Conservation (phyloP, 2,113 vertebrate species). For the Meriones unguiculatus region DNA sequence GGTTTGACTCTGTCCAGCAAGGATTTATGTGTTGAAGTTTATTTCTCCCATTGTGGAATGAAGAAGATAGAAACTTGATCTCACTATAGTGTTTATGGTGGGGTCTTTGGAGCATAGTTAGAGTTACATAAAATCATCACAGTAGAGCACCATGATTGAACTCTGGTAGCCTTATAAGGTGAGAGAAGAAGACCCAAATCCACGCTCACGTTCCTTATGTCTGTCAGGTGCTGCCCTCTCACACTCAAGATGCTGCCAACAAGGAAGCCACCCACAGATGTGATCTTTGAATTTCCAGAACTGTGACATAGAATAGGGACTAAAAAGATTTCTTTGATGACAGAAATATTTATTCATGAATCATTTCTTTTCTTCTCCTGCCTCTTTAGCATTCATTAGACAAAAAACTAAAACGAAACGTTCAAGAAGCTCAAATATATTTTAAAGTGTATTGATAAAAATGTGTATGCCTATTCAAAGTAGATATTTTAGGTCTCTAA, state of each 20-base stretch:
- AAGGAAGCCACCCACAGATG: not conserved
- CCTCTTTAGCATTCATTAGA: not conserved
- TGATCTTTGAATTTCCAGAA: not conserved
- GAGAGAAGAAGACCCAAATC: not conserved
- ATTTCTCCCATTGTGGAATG: not conserved
- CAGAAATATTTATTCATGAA: constrained; percentile 26
- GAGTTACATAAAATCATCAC: not conserved
- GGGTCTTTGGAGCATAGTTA: not conserved
- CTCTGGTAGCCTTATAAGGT: not conserved
- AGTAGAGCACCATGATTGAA: not conserved
- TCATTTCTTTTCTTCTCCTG: constrained; percentile 14
- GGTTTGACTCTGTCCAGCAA: not conserved
- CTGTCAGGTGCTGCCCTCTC: no score
- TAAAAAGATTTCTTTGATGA: constrained; percentile 27
- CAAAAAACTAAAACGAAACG: not conserved
- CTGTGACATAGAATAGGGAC: not conserved
- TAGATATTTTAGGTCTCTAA: not conserved
- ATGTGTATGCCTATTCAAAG: constrained; percentile 43
- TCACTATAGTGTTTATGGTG: not conserved
- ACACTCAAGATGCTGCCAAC: not conserved
- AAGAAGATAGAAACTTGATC: not conserved
- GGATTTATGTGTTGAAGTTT: not conserved
- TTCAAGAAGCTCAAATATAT: constrained; percentile 36
- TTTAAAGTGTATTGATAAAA: not conserved
- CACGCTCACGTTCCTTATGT: not conserved